Evolutionary conservation across 2,113 vertebrate genomes (phyloP).

Genomic region (Bubo scandiacus): DNA sequence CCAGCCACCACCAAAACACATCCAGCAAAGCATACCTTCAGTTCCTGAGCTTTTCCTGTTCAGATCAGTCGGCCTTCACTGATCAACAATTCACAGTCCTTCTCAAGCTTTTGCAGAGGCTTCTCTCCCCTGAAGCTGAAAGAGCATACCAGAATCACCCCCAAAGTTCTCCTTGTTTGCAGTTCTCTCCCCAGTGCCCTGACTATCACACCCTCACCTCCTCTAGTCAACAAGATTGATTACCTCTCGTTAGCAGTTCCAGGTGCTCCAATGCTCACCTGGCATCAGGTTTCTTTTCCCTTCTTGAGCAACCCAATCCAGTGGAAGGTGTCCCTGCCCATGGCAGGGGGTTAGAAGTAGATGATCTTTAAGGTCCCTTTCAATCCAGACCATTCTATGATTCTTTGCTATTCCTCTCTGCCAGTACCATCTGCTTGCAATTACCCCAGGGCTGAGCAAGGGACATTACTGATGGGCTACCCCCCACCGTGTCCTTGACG

Average conservation of each 20-base stretch:
- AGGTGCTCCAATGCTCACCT: not conserved
- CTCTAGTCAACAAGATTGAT: accelerated
- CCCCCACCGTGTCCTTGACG: not conserved
- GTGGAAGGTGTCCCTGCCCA: too few relatives aligned
- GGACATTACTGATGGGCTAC: not conserved
- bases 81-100: accelerated
- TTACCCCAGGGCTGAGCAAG: not conserved
- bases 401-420: not conserved
- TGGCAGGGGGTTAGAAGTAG: too few relatives aligned
- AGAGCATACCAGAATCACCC: accelerated
- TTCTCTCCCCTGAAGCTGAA: not conserved
- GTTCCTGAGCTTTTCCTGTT: accelerated
- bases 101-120: not conserved
- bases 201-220: not conserved
- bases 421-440: not conserved
- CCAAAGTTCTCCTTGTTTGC: accelerated
- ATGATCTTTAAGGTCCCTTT: too few relatives aligned
- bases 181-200: accelerated
- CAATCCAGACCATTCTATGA: too few relatives aligned
- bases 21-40: not conserved
- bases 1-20: not conserved
- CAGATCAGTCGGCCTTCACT: not conserved
- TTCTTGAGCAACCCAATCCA: too few relatives aligned
- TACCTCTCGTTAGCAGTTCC: accelerated
- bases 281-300: not conserved